phyloP scores from a whole-genome alignment of 2,888 invertebrate species.

The Lycia hirtaria region DNA sequence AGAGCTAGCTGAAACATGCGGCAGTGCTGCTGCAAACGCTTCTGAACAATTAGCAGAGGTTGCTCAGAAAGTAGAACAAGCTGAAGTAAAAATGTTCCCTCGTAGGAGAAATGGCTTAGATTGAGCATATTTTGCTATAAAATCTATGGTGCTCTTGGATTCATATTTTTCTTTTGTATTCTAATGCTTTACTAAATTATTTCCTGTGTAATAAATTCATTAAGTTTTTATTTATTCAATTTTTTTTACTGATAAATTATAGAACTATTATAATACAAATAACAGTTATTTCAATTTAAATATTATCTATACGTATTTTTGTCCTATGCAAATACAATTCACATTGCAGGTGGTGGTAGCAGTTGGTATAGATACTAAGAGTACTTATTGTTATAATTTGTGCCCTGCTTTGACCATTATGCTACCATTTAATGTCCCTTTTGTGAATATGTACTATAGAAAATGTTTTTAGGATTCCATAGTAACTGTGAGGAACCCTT shows the following conservation, averaged over 20 bases:
- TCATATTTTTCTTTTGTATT: conserved; percentile 19
- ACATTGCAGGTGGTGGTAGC: no score
- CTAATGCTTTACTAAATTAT: conserved; percentile 43
- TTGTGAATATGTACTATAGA: no score
- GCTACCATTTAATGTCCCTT: no score
- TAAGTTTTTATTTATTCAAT: neutral
- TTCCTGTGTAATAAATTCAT: conserved; percentile 6
- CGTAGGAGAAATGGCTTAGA: conserved; percentile 77
- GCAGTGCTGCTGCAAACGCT: conserved; percentile 69
- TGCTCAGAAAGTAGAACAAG: conserved; percentile 73
- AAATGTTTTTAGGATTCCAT: no score
- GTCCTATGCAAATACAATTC: no score
- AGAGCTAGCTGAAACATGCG: conserved; percentile 75
- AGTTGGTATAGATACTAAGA: no score
- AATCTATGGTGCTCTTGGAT: conserved; percentile 28
- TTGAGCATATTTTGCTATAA: conserved; percentile 43
- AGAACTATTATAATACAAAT: neutral
- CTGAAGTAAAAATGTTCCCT: conserved; percentile 70
- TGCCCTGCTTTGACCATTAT: no score
- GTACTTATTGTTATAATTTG: no score
- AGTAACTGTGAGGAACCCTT: no score
- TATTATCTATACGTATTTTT: no score
- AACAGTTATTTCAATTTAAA: neutral
- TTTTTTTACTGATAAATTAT: neutral
- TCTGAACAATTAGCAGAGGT: conserved; percentile 71